Percentiles rank a stretch among this genome's conserved stretches.
Evolutionary conservation across 2,888 invertebrate species (phyloP).

Genomic region (Nebria brevicollis): DNA sequence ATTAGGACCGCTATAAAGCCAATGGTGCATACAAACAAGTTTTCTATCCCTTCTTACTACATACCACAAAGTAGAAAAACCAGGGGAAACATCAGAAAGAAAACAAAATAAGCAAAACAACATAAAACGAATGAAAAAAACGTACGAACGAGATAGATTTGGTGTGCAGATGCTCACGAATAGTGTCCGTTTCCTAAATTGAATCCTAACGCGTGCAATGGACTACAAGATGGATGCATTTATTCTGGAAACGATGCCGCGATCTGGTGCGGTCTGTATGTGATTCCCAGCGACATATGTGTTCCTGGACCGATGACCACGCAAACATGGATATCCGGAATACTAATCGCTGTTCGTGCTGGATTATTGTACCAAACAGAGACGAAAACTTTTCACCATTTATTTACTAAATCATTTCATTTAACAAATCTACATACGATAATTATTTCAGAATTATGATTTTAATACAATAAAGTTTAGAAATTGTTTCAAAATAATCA

Average conservation of each 20-base stretch:
- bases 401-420: no score
- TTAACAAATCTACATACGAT: no score
- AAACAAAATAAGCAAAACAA: slow-evolving; percentile 17
- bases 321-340: slow-evolving; percentile 2
- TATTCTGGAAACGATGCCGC: slow-evolving; percentile 18
- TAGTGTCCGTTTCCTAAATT: slow-evolving; percentile 38
- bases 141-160: slow-evolving; percentile 18
- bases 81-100: slow-evolving; percentile 25
- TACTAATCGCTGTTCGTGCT: neutral
- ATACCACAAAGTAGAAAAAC: slow-evolving; percentile 21
- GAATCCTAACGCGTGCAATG: slow-evolving; percentile 42
- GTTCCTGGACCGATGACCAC: neutral
- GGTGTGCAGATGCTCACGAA: slow-evolving; percentile 29
- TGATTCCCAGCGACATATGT: slow-evolving; percentile 26
- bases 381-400: no score
- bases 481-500: no score
- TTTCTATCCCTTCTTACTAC: slow-evolving; percentile 29
- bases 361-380: no score
- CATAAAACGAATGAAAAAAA: slow-evolving; percentile 18
- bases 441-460: no score
- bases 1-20: slow-evolving; percentile 39
- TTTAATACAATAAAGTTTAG: no score
- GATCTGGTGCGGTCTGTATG: neutral
- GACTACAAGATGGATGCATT: slow-evolving; percentile 43
- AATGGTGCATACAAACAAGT: slow-evolving; percentile 43